phyloP scores from a whole-genome alignment of 2,113 vertebrate species.

The Pantherophis guttatus region DNA sequence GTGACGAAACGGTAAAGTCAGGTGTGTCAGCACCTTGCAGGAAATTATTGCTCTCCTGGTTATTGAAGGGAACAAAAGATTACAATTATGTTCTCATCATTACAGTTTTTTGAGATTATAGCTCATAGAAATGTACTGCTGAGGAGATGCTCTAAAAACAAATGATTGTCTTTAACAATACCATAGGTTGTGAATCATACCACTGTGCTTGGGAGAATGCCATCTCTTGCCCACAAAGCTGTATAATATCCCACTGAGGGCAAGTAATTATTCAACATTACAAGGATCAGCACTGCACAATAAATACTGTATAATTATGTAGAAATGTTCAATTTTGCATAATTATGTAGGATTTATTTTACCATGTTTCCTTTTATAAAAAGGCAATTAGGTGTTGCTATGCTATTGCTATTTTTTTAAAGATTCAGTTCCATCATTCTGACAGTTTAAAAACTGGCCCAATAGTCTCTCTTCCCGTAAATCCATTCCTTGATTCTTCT shows the following conservation, averaged over 20 bases:
- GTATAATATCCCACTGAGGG: not conserved
- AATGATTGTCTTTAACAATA: not conserved
- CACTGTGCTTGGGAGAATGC: not conserved
- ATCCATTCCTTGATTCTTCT: rapidly evolving
- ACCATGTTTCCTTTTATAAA: not conserved
- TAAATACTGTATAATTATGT: not conserved
- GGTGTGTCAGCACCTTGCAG: not conserved
- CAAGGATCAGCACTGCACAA: not conserved
- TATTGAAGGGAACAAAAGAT: not conserved
- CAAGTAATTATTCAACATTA: not conserved
- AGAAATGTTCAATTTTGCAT: not conserved
- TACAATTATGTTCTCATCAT: not conserved
- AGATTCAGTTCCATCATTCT: not conserved
- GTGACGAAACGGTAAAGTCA: not conserved
- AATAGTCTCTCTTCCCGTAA: not conserved
- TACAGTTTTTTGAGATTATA: not conserved
- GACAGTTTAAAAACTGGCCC: not conserved
- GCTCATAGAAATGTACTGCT: not conserved
- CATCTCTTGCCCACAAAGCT: not conserved
- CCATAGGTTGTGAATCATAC: not conserved
- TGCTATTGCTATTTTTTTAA: not conserved
- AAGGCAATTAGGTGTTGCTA: not conserved
- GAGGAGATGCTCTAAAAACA: not conserved
- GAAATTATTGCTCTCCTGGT: not conserved
- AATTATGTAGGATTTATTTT: not conserved